A percentile compares a stretch with the other conserved stretches of the same genome.
Conservation (phyloP, 2,113 vertebrate species). For the Abramis brama region DNA sequence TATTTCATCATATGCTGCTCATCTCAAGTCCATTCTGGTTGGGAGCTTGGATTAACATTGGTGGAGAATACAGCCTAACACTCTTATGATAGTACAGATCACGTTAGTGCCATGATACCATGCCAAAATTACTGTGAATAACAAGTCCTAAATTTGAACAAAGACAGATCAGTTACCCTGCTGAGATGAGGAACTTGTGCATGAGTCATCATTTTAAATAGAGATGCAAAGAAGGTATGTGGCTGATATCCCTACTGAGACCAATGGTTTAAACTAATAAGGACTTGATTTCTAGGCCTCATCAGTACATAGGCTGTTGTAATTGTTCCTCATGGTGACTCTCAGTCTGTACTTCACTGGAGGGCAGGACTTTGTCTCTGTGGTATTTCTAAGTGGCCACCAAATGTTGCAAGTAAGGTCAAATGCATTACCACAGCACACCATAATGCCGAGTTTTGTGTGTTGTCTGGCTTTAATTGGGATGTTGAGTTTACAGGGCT, state of each 20-base stretch:
- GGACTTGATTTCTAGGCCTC: neutral
- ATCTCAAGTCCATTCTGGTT: neutral
- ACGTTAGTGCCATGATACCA: too few species aligned
- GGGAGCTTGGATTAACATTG: neutral
- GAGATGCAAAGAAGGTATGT: neutral
- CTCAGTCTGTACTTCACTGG: constrained; percentile 1
- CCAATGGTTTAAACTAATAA: neutral
- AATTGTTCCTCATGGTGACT: constrained; percentile 38
- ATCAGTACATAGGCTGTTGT: neutral
- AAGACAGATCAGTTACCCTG: neutral
- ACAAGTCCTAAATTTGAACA: neutral
- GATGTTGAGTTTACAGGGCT: constrained; percentile 2
- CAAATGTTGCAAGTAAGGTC: constrained; percentile 41
- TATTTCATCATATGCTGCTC: neutral
- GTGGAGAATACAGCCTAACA: too few species aligned
- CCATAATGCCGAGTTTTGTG: constrained; percentile 1
- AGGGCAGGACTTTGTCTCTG: neutral
- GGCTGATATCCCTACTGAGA: neutral
- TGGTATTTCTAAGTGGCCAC: neutral
- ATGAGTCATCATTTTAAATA: neutral
- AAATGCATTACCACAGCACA: constrained; percentile 18
- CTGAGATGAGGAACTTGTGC: neutral
- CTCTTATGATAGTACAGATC: too few species aligned
- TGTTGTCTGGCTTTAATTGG: constrained; percentile 50
- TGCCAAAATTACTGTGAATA: neutral